phyloP scores from a whole-genome alignment of 2,113 vertebrate species.

The Oncorhynchus keta region DNA sequence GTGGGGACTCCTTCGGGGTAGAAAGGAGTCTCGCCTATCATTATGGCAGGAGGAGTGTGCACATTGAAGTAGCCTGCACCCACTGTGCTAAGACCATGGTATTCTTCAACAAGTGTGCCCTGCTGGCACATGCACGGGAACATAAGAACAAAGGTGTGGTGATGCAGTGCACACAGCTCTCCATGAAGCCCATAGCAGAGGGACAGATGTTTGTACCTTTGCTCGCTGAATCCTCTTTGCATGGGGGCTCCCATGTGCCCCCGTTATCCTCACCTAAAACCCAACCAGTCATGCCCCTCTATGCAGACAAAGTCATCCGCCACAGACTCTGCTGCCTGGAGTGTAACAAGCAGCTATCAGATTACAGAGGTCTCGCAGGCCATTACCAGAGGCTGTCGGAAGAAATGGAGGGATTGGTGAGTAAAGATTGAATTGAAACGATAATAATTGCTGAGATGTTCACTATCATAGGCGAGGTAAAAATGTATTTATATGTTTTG shows the following conservation, averaged over 20 bases:
- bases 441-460: background rate
- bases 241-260: constrained; percentile 39
- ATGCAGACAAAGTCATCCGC: constrained; percentile 80
- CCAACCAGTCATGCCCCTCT: constrained; percentile 85
- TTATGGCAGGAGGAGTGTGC: constrained; percentile 87
- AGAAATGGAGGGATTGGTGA: constrained; percentile 86
- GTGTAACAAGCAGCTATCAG: constrained; percentile 87
- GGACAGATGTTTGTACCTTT: constrained; percentile 86
- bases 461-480: no score
- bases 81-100: constrained; percentile 87
- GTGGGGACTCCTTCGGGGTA: constrained; percentile 90
- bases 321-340: constrained; percentile 86
- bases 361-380: constrained; percentile 84
- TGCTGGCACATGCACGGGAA: constrained; percentile 90
- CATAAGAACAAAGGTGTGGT: constrained; percentile 89
- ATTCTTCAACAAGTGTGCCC: constrained; percentile 94
- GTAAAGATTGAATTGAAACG: constrained; percentile 47
- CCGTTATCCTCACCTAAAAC: constrained; percentile 18
- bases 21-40: constrained; percentile 92
- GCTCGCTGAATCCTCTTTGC: constrained; percentile 50
- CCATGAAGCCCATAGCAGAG: constrained; percentile 87
- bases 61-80: constrained; percentile 91
- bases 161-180: constrained; percentile 97
- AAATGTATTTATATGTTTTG: background rate
- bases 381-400: constrained; percentile 90